phyloP scores from a whole-genome alignment of 2,888 invertebrate genomes.

The Laothoe populi region DNA sequence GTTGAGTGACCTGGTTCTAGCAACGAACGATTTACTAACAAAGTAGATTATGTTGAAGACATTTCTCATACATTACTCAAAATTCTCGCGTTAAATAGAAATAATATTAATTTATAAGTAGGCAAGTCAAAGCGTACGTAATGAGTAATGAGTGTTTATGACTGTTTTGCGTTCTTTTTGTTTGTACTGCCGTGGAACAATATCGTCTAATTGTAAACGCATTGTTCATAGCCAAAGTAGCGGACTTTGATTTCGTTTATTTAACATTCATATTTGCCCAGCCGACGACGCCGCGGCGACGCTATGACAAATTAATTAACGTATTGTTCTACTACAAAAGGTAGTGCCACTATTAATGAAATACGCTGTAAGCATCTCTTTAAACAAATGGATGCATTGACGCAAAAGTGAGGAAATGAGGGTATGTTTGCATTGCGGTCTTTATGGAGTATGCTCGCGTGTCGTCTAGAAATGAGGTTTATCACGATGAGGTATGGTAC shows the following conservation, averaged over 20 bases:
- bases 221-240: conserved; percentile 42
- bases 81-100: not conserved
- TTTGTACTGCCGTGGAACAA: conserved; percentile 17
- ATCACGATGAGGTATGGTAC: not conserved
- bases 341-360: conserved; percentile 28
- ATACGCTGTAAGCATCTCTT: conserved; percentile 1
- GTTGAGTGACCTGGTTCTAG: not conserved
- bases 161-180: conserved; percentile 11
- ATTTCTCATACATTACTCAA: not conserved
- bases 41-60: not conserved
- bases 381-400: conserved; percentile 26
- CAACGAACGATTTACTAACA: no score
- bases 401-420: conserved; percentile 19
- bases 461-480: conserved; percentile 2
- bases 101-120: conserved; percentile 20
- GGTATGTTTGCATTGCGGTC: conserved; percentile 19
- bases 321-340: conserved; percentile 56
- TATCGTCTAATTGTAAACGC: conserved; percentile 22
- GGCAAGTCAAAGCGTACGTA: conserved; percentile 3
- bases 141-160: conserved; percentile 18
- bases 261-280: conserved; percentile 51
- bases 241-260: conserved; percentile 58
- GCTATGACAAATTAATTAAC: conserved; percentile 59
- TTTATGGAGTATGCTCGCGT: conserved; percentile 5
- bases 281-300: no score